Base-by-base conservation (phyloP, 2,113 vertebrate genomes). In the Callaeas wilsoni region DNA sequence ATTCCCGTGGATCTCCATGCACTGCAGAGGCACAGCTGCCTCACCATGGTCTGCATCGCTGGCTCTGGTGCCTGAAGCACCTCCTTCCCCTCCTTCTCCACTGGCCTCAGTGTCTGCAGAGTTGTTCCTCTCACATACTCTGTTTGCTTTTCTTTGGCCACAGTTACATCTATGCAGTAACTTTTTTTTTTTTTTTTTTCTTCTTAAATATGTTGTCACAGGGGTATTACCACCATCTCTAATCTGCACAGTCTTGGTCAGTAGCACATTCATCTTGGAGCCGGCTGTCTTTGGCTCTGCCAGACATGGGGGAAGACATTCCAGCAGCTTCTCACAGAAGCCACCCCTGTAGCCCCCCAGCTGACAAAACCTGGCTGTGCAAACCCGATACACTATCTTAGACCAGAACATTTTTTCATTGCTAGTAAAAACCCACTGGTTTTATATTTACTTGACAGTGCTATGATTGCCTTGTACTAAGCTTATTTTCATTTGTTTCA, bases 1-100 rank as follows among this genome's bases (percentile, higher is more conserved):
- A 49, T 35, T 35, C 13, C 25, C 0, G 0, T 18, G 11, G 32
- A 5, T 11, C 32, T 42, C 26, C 53, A 42, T 12, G 25, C 4
- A 9, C 32, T 76, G 35, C 52, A 76, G 62, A 8, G 16, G 11
- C 35, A 21, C 26, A 42, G 16, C 35, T 42, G 26, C 32, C 16
- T 67, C 62, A 50, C 26, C 9, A 6, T 7, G 4, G 20, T 32
- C 20, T 21, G 26, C 26, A 35, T 5, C 32, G n/a, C 7, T 1
- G 1, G 11, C 22, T 59, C 21, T 10, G 6, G 44, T 27, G 9
- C 22, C 62, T 37, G 46, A 35, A 68, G 9, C 14, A 12, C 3
- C 14, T 32, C 32, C 27, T 68, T 16, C 37, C 21, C 9, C 16
- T 57, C 52, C n/a, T 64, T 55, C 25, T 74, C 19, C 23, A 13